These are phyloP conservation scores for Aleiodes leptofemur DNA, from an alignment of 2,888 invertebrate genomes.

Conservation along the genomic window DNA sequence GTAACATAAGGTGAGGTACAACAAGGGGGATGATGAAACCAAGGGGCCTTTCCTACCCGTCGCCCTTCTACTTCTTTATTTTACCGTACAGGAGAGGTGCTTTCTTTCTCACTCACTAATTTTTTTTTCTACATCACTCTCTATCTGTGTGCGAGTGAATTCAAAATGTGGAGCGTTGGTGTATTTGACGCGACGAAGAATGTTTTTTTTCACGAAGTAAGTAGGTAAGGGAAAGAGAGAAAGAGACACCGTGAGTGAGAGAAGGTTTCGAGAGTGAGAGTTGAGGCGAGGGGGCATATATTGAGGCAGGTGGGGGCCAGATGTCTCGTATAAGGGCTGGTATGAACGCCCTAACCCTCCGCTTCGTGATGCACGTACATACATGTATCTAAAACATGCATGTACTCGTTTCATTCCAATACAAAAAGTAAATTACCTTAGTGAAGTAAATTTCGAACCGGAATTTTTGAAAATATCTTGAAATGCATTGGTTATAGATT, in stretches of 20 bases:
- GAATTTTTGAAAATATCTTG: not conserved
- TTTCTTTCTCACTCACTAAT: not conserved
- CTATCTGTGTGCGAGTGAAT: constrained; percentile 19
- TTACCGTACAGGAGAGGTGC: constrained; percentile 15
- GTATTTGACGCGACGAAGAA: constrained; percentile 42
- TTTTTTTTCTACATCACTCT: constrained; percentile 2
- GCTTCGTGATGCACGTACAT: constrained; percentile 42
- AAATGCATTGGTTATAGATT: no score
- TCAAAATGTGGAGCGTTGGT: constrained; percentile 32
- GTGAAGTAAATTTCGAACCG: not conserved
- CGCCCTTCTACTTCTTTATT: constrained; percentile 15
- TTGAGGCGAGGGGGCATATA: constrained; percentile 61
- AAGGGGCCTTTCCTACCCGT: constrained; percentile 53
- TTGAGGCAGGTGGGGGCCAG: constrained; percentile 75
- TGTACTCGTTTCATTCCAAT: constrained; percentile 7
- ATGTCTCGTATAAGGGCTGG: constrained; percentile 70
- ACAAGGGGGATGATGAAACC: constrained; percentile 43
- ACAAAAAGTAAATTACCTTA: no score
- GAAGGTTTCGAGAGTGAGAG: constrained; percentile 55
- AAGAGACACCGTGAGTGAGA: constrained; percentile 44
- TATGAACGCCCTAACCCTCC: constrained; percentile 63
- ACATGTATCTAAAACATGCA: constrained; percentile 29
- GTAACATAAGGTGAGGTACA: constrained; percentile 44
- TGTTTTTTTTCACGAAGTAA: constrained; percentile 22
- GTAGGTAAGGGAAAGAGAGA: constrained; percentile 36